Evolutionary conservation across 2,113 vertebrate genomes (phyloP), one percentile per base, ranked within the genome.

Genomic region (Oophaga pumilio): DNA sequence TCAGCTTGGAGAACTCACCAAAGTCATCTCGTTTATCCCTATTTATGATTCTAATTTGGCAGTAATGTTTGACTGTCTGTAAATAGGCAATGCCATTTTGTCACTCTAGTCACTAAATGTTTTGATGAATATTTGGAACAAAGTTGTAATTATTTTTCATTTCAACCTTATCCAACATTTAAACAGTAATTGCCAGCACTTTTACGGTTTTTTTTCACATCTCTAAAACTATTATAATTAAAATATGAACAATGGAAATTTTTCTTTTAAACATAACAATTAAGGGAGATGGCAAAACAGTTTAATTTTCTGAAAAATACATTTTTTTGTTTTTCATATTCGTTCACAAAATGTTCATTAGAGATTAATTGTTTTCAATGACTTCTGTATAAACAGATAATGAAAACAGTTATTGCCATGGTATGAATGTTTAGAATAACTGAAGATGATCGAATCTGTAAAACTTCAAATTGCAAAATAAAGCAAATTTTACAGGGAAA

Each of bases 41-140:
- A 85, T 76, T 74, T 76, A 76, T 85, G 6, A 76, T 49, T 60
- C 8, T 85, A 76, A 85, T 85, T 59, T 85, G 53, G 56, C 84
- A 85, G 69, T 60, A 76, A 59, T 60, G 50, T 85, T 43, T 84
- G 17, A 57, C 52, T 57, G 52, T 53, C n/a, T 85, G 17, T 62
- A 76, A 85, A 76, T 17, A 20, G 71, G 69, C 69, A 76, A 64
- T 52, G 56, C 22, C 20, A 85, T 85, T 76, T 85, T 60, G 8
- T 74, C 17, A 76, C 84, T 60, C 6, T 22, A 49, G 43, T 60
- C 68, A 18, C 22, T 14, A n/a, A 53, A 50, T 76, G 71, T 62
- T 76, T 76, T 85, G 14, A 85, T 76, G 20, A 76, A 62, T 76
- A 64, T 28, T 28, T 62, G 84, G 56, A 85, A 62, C 18, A 24